Conservation (phyloP, 53 echinoderm and acorn worm species). For the Glandiceps talaboti region DNA sequence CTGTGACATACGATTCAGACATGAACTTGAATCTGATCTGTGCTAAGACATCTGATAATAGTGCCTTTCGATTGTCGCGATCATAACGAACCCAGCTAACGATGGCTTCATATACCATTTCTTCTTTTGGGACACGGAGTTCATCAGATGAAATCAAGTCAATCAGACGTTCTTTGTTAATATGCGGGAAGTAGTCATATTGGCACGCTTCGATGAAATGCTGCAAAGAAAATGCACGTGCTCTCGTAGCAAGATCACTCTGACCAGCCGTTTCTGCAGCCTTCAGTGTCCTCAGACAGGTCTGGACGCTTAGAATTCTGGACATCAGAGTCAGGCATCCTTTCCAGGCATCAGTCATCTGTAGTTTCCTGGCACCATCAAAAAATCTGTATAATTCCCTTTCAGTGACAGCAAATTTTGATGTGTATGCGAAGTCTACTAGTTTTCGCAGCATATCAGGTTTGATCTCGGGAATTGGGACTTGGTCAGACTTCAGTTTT, state of each 20-base stretch:
- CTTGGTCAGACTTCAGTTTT: background rate
- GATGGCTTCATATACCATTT: background rate
- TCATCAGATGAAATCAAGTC: background rate
- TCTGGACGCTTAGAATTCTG: background rate
- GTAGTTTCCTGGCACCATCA: background rate
- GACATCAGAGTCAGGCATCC: background rate
- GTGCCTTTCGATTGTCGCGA: background rate
- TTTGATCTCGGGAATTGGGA: background rate
- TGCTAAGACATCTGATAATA: background rate
- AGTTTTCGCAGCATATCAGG: background rate
- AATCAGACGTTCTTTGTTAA: background rate
- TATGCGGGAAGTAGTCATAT: background rate
- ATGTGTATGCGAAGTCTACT: background rate
- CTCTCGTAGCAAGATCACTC: background rate
- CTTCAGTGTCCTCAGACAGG: background rate
- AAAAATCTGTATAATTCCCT: background rate
- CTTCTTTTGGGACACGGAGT: background rate
- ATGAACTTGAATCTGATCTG: background rate
- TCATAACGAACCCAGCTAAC: background rate
- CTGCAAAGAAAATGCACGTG: background rate
- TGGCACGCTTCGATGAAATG: background rate
- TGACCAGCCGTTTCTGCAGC: background rate
- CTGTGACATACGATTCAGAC: background rate
- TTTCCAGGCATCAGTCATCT: background rate
- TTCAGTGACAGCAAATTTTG: background rate